Base-by-base conservation (phyloP, 2,113 vertebrate genomes). In the Pachycephala philippinensis region DNA sequence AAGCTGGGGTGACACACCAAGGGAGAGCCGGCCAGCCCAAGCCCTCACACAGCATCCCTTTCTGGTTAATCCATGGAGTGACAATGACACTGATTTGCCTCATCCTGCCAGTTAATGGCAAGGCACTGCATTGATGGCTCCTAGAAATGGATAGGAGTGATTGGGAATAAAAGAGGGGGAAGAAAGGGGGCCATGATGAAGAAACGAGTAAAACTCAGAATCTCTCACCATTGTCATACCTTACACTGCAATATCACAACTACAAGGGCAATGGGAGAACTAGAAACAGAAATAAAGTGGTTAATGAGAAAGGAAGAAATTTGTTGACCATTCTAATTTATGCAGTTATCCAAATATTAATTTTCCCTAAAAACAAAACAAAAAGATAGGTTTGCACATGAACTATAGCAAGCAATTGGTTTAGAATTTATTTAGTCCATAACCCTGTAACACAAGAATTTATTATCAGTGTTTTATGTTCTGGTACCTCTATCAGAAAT, bases 81-180 rank as follows among this genome's bases (percentile, higher is more conserved):
- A 98, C 75, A 97, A 95, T 95, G 97, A 95, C 96, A 98, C 94
- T 97, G 97, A 97, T 75, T 89, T 97, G 98, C 95, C 97, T 96
- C 97, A 75, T 97, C 96, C 95, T 97, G 97, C 97, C 97, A 98
- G 28, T 95, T 95, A 97, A 96, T 75, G 95, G 97, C 96, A 97
- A 97, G 97, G 96, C 93, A 97, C 97, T 96, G 98, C 98, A 96
- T 57, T 95, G 97, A 92, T 72, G 97, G 97, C 87, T 97, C 97
- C 97, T 97, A 95, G 97, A 98, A 98, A 98, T 26, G 97, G 97
- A 97, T 23, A 98, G 97, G 97, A 98, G 97, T 97, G 97, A 97
- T 71, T 7, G 95, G 98, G 97, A 97, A 96, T 97, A 96, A 94
- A 97, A 96, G 84, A 83, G 83, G 95, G 72, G 84, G 71, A 68